phyloP scores from a whole-genome alignment of 2,888 invertebrate genomes.

The Synergus japonicus region DNA sequence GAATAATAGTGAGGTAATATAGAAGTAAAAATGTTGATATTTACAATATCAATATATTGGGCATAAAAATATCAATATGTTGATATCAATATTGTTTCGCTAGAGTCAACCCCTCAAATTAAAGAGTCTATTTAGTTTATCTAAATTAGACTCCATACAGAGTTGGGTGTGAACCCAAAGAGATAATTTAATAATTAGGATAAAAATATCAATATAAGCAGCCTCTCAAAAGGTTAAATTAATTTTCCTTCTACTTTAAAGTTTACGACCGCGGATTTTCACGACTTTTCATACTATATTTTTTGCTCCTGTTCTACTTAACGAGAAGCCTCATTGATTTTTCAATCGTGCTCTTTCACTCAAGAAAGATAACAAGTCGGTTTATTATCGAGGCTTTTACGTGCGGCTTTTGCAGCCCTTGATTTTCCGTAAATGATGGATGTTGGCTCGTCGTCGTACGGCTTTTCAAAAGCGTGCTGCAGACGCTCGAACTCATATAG shows the following conservation, averaged over 20 bases:
- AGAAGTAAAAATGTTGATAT: too few relatives aligned
- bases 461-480: conserved; percentile 18
- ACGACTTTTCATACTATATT: neutral
- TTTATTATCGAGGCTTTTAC: neutral
- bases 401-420: neutral
- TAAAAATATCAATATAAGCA: neutral
- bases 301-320: neutral
- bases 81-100: too few relatives aligned
- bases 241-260: neutral
- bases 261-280: neutral
- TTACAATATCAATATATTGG: too few relatives aligned
- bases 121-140: too few relatives aligned
- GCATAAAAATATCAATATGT: too few relatives aligned
- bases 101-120: too few relatives aligned
- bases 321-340: neutral
- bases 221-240: neutral
- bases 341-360: neutral
- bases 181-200: too few relatives aligned
- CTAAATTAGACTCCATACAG: too few relatives aligned
- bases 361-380: neutral
- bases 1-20: neutral
- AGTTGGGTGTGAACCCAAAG: too few relatives aligned
- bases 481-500: neutral
- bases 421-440: conserved; percentile 50
- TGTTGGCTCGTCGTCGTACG: conserved; percentile 8